phyloP scores from a whole-genome alignment of 2,888 invertebrate genomes.

The Steromphala cineraria region DNA sequence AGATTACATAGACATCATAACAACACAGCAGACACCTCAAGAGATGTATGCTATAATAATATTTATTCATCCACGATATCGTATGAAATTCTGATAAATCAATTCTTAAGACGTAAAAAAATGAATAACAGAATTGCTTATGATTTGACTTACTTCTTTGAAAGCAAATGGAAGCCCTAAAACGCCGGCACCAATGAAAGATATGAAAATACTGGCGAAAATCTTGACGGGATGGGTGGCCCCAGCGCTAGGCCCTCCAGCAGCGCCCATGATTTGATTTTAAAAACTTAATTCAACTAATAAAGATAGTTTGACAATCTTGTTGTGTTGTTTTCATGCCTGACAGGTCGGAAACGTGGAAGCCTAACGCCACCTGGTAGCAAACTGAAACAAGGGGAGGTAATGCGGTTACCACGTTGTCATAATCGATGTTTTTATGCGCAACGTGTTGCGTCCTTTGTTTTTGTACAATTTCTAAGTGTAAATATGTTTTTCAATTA shows the following conservation, averaged over 20 bases:
- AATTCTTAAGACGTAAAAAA: neutral
- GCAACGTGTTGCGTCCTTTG: too few species aligned
- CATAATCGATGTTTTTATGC: too few species aligned
- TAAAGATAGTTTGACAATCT: neutral
- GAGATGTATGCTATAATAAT: too few species aligned
- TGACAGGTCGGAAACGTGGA: neutral
- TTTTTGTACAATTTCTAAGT: too few species aligned
- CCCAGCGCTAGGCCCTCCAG: constrained; percentile 45
- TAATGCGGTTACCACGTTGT: neutral
- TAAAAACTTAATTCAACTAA: neutral
- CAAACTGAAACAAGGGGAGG: neutral
- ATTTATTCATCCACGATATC: too few species aligned
- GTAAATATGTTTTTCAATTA: too few species aligned
- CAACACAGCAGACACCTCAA: too few species aligned
- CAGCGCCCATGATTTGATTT: constrained; percentile 41
- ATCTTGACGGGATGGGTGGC: constrained; percentile 71
- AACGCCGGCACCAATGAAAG: constrained; percentile 77
- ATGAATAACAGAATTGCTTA: neutral
- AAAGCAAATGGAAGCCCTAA: constrained; percentile 76
- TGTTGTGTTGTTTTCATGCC: neutral
- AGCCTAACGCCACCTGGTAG: neutral
- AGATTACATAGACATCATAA: too few species aligned
- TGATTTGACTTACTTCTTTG: constrained; percentile 71
- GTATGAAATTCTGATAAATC: neutral
- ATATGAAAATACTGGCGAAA: constrained; percentile 76